Conservation (phyloP, 1,140 invertebrate genomes). For the Drosophila mayri region DNA sequence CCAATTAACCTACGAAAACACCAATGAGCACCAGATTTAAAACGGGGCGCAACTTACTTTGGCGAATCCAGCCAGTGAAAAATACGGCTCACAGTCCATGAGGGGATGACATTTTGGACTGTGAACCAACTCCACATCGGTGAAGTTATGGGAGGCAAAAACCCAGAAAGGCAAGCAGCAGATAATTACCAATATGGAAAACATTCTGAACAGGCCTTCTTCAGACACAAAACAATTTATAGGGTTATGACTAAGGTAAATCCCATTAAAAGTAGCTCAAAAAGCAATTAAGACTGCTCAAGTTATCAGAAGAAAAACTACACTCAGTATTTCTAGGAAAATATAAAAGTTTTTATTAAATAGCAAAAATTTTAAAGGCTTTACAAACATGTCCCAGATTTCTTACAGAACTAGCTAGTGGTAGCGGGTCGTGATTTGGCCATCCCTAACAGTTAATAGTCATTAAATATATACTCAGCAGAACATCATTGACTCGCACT, state of each 20-base stretch:
- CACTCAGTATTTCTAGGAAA: conserved; percentile 63
- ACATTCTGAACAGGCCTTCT: conserved; percentile 46
- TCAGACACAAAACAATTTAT: conserved; percentile 22
- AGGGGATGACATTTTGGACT: conserved; percentile 11
- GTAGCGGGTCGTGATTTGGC: conserved; percentile 10
- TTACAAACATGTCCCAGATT: conserved; percentile 68
- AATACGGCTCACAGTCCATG: conserved; percentile 27
- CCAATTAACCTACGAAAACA: conserved; percentile 46
- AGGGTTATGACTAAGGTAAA: neutral
- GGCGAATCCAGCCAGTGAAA: conserved; percentile 27
- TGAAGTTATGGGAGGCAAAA: neutral
- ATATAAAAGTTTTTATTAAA: conserved; percentile 79
- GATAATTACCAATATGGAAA: conserved; percentile 29
- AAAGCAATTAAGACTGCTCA: conserved; percentile 48
- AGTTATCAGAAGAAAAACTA: neutral
- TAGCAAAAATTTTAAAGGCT: conserved; percentile 72
- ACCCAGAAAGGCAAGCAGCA: conserved; percentile 22
- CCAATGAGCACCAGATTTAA: no score
- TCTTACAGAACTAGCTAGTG: conserved; percentile 31
- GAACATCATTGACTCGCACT: conserved; percentile 30
- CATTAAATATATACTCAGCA: conserved; percentile 59
- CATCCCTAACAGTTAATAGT: conserved; percentile 38
- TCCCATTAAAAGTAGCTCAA: conserved; percentile 56
- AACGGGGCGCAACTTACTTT: conserved; percentile 25
- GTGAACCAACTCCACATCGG: neutral